Base-by-base conservation (phyloP, 2,888 invertebrate species). In the Mellilla xanthometata region DNA sequence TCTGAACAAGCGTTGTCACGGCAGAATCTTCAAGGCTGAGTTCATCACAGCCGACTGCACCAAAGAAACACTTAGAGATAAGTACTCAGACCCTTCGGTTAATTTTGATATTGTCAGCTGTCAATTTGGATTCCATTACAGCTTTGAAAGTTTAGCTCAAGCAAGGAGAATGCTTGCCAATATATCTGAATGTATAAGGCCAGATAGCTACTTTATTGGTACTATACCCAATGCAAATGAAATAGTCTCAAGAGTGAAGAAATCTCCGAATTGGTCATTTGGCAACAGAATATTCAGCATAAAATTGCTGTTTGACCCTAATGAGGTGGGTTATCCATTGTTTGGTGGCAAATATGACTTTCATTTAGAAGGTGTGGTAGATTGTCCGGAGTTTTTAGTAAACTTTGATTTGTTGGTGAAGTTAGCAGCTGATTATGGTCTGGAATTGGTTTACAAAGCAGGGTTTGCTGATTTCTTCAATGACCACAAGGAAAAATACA, bases 81-180 rank as follows among this genome's bases (percentile, higher is more conserved):
- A 94, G 61, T 97, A 94, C 74, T 90, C 91, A 64, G 95, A 97
- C 77, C 93, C 95, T 1, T 93, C 94, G 12, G 92, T 95, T 46
- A 92, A 93, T 62, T 92, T 99, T 66, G 96, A 99, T 78, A 71
- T 99, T 28, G 96, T 96, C 0, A 98, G 98, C 75, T 98, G 98
- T 75, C 99, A 99, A 82, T 99, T 99, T 92, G 97, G 98, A 12
- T 95, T 99, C 74, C 99, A 99, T 85, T 99, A 99, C 73, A 94
- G 96, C 68, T 99, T 98, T 81, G 97, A 98, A 81, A 95, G 95
- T 46, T 81, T 97, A 49, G 81, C 90, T 2, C 98, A 99, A 85
- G 98, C 98, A 0, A 94, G 96, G 70, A 94, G 94, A 72, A 97
- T 99, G 97, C 85, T 99, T 4, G 92, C 92, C 48, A 99, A 99